Percentiles rank a stretch among this genome's conserved stretches.
phyloP scores from a whole-genome alignment of 2,797 vertebrate species.

The Acipenser oxyrinchus region DNA sequence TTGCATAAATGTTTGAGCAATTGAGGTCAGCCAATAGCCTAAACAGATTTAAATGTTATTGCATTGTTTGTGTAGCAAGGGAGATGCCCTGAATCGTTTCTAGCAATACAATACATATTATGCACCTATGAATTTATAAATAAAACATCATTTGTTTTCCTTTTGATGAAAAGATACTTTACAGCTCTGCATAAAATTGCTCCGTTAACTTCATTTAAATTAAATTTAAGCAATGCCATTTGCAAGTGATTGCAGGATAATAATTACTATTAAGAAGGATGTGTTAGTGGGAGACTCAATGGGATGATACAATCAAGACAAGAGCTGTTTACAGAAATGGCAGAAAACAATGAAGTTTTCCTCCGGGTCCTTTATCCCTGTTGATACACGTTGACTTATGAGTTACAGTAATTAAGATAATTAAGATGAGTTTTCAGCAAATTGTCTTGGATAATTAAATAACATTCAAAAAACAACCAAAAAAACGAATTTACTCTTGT shows the following conservation, averaged over 20 bases:
- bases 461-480: background rate
- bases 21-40: constrained; percentile 25
- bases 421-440: constrained; percentile 46
- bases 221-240: constrained; percentile 57
- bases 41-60: constrained; percentile 37
- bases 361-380: constrained; percentile 43
- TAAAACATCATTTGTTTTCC: constrained; percentile 29
- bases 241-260: constrained; percentile 47
- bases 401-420: constrained; percentile 55
- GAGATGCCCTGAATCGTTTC: constrained; percentile 25
- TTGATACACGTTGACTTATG: constrained; percentile 47
- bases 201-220: constrained; percentile 34
- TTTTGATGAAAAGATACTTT: constrained; percentile 23
- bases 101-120: constrained; percentile 28
- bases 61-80: constrained; percentile 32
- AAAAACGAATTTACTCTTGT: background rate
- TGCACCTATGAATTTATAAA: constrained; percentile 18
- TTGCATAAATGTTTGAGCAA: constrained; percentile 30
- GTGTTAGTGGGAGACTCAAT: constrained; percentile 47
- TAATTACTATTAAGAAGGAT: constrained; percentile 56
- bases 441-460: constrained; percentile 16
- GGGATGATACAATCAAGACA: constrained; percentile 51
- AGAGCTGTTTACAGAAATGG: constrained; percentile 52
- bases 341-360: constrained; percentile 46
- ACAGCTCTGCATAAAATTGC: constrained; percentile 13